Evolutionary conservation across 2,888 invertebrate genomes (phyloP).

Genomic region (Oithona nana): DNA sequence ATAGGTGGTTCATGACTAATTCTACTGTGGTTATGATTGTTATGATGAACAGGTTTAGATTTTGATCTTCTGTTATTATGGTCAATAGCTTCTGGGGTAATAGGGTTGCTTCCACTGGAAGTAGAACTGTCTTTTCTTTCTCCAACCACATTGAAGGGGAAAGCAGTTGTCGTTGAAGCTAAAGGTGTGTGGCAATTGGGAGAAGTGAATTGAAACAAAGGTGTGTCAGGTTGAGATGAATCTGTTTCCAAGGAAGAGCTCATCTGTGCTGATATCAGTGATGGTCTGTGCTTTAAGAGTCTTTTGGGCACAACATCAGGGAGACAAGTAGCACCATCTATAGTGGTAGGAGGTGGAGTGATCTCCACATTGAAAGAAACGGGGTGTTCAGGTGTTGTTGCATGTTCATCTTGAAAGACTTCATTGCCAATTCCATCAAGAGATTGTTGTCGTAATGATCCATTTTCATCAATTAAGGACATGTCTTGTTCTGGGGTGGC

Average conservation of each 20-base stretch:
- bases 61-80: neutral
- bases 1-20: neutral
- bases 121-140: neutral
- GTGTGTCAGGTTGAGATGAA: neutral
- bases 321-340: neutral
- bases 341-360: neutral
- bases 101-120: neutral
- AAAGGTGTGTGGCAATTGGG: too few relatives aligned
- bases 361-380: constrained; percentile 1
- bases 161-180: neutral
- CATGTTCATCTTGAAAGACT: neutral
- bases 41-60: neutral
- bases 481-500: constrained; percentile 43
- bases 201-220: neutral
- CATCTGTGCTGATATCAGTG: neutral
- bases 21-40: neutral
- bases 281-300: neutral
- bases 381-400: neutral
- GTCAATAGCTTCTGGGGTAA: neutral
- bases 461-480: constrained; percentile 36
- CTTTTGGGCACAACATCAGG: neutral
- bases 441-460: constrained; percentile 27
- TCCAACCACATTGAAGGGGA: neutral
- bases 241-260: neutral
- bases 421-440: neutral